Evolutionary conservation across 2,888 invertebrate genomes (phyloP).

Genomic region (Drosophila villosipedis): DNA sequence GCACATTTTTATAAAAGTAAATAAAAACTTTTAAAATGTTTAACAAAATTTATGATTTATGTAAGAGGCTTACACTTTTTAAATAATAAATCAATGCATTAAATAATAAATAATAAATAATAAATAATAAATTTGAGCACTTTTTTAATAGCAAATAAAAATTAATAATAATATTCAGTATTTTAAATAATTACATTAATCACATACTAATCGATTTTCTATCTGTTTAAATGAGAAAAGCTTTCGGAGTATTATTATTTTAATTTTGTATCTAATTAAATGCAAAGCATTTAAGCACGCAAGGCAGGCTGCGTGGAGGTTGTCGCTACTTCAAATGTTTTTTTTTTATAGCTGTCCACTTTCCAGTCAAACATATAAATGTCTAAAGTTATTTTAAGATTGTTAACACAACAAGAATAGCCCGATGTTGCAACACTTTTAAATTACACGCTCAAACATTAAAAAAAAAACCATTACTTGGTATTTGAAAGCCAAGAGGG

Average conservation of each 20-base stretch:
- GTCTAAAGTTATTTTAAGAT: conserved; percentile 7
- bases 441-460: conserved; percentile 40
- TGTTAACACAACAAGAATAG: conserved; percentile 23
- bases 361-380: background rate
- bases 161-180: background rate
- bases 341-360: background rate
- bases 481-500: conserved; percentile 34
- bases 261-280: background rate
- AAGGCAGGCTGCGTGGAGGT: too few species aligned
- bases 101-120: too few species aligned
- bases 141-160: background rate
- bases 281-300: background rate
- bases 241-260: background rate
- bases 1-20: background rate
- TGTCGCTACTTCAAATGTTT: background rate
- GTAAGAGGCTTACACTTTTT: background rate
- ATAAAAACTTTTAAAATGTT: background rate
- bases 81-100: rapidly evolving
- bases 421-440: conserved; percentile 38
- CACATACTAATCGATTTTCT: background rate
- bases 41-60: background rate
- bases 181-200: background rate
- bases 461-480: conserved; percentile 31
- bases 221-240: rapidly evolving
- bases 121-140: too few species aligned